Percentiles rank a stretch among this genome's conserved stretches.
Conservation (phyloP, 2,113 vertebrate genomes). For the Potamarius usumacintae region DNA sequence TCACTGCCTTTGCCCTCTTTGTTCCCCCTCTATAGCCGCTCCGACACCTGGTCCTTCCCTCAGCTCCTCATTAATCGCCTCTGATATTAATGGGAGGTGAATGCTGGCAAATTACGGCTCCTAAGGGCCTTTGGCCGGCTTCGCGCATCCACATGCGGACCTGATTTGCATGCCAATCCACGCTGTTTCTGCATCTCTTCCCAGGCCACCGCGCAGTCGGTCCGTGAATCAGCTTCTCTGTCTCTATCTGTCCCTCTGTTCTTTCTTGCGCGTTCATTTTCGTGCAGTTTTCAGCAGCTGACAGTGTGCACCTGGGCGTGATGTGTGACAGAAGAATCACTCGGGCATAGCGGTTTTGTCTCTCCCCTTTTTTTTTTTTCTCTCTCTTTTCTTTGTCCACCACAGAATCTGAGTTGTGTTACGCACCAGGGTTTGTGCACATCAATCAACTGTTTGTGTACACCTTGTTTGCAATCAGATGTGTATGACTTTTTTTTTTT, state of each 20-base stretch:
- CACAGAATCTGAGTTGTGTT: neutral
- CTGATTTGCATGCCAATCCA: constrained; percentile 72
- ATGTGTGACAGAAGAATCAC: constrained; percentile 15
- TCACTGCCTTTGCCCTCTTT: constrained; percentile 75
- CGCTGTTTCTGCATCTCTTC: constrained; percentile 46
- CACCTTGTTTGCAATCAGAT: constrained; percentile 34
- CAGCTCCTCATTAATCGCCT: constrained; percentile 73
- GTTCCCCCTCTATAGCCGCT: constrained; percentile 71
- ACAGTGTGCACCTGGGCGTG: constrained; percentile 51
- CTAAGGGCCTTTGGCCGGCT: constrained; percentile 46
- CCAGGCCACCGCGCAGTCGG: constrained; percentile 45
- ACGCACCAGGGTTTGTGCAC: constrained; percentile 13
- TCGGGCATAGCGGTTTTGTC: constrained; percentile 11
- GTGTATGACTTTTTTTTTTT: constrained; percentile 8
- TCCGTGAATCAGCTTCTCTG: constrained; percentile 48
- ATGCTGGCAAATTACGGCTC: constrained; percentile 67
- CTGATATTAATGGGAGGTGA: constrained; percentile 81
- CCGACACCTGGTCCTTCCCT: constrained; percentile 71
- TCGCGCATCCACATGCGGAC: constrained; percentile 56
- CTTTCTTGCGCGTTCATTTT: neutral
- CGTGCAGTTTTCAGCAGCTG: constrained; percentile 17
- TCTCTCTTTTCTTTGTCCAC: neutral
- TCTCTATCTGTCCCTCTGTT: constrained; percentile 37
- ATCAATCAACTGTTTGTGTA: constrained; percentile 27
- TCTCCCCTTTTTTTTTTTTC: neutral